Evolutionary conservation across 2,888 invertebrate genomes (phyloP).

Genomic region (Agrotis puta): DNA sequence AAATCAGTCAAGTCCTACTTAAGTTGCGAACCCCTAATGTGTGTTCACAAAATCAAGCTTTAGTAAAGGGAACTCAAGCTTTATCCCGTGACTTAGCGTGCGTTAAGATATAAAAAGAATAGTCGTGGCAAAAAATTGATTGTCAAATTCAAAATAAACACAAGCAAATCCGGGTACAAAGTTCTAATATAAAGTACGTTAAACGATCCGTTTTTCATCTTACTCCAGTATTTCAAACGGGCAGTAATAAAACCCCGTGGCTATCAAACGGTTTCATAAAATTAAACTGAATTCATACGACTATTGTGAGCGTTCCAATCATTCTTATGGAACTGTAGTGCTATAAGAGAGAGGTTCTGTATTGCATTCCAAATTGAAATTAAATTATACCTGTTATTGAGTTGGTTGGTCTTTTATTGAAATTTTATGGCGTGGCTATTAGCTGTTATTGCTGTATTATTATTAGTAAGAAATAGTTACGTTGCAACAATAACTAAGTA

Average conservation of each 20-base stretch:
- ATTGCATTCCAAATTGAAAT: constrained; percentile 13
- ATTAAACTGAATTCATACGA: constrained; percentile 26
- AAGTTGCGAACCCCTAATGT: too few species aligned
- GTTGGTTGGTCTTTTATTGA: not conserved
- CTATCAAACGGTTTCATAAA: constrained; percentile 47
- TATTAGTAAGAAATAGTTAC: not conserved
- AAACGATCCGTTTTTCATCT: not conserved
- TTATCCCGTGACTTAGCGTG: too few species aligned
- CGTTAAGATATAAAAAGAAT: too few species aligned
- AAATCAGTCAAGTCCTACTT: too few species aligned
- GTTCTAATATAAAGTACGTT: not conserved
- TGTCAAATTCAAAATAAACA: too few species aligned
- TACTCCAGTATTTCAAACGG: constrained; percentile 15
- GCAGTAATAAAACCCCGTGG: constrained; percentile 34
- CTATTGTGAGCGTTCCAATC: constrained; percentile 37
- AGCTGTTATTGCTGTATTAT: too few species aligned
- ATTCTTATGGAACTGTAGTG: constrained; percentile 31
- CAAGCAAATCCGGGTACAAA: too few species aligned
- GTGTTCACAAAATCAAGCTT: too few species aligned
- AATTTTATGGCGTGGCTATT: not conserved
- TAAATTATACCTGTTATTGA: constrained; percentile 3
- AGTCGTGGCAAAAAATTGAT: too few species aligned
- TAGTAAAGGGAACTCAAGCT: too few species aligned
- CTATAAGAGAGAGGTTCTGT: constrained; percentile 1
- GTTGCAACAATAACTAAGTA: too few species aligned